Percentiles rank a stretch among this genome's conserved stretches.
These are phyloP conservation scores for Hetaerina titia DNA, from an alignment of 2,888 invertebrate genomes.

Conservation along the genomic window DNA sequence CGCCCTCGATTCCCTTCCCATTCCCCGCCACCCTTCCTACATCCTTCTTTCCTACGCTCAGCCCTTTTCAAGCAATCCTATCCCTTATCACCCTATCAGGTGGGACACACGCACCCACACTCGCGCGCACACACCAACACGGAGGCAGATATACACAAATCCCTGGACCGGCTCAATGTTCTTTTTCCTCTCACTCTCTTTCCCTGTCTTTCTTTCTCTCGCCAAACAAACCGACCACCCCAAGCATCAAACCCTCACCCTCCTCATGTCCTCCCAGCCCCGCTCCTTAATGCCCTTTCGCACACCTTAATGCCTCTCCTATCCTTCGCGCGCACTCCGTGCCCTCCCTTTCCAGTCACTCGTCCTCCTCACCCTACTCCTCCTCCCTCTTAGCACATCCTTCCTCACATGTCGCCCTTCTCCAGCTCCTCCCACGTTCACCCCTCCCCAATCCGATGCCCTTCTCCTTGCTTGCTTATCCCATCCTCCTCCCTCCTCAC, in stretches of 20 bases:
- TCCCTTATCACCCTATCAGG: slow-evolving; percentile 11
- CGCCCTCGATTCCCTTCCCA: not conserved
- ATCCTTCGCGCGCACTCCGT: not conserved
- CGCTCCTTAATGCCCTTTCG: not conserved
- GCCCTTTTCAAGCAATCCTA: not conserved
- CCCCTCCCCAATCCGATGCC: not conserved
- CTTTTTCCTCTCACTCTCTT: not conserved
- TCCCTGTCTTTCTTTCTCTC: slow-evolving; percentile 6
- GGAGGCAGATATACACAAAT: not conserved
- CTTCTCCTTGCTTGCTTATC: not conserved
- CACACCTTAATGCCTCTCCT: not conserved
- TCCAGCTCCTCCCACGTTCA: not conserved
- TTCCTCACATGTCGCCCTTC: not conserved
- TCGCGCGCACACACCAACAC: not conserved
- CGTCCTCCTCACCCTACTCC: not conserved
- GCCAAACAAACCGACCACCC: not conserved
- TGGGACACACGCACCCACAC: not conserved
- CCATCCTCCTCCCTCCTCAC: not conserved
- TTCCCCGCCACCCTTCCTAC: not conserved
- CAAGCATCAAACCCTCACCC: not conserved
- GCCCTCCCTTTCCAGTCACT: not conserved
- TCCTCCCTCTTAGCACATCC: not conserved
- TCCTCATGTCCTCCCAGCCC: not conserved
- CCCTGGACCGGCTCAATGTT: not conserved
- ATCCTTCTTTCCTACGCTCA: not conserved